phyloP scores from a whole-genome alignment of 2,113 vertebrate species.

The Nanger granti region DNA sequence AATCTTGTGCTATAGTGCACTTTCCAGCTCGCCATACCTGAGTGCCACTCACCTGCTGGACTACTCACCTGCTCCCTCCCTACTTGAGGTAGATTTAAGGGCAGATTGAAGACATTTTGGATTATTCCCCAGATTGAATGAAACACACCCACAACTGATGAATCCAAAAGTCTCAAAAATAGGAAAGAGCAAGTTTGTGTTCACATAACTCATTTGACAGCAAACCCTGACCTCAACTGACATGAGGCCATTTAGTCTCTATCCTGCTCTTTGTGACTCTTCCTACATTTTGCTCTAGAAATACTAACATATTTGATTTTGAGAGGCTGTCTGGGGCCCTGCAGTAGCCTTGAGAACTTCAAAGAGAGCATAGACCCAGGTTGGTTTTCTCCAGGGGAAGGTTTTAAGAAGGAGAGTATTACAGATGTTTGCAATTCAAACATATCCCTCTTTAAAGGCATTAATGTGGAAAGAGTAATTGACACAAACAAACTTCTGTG shows the following conservation, averaged over 20 bases:
- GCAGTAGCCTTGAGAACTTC: neutral
- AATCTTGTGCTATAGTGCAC: neutral
- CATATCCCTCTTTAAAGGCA: neutral
- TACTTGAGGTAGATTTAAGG: neutral
- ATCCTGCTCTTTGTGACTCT: neutral
- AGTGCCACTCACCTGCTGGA: neutral
- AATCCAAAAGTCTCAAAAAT: neutral
- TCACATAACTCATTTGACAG: neutral
- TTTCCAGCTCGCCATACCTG: neutral
- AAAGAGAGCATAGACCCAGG: neutral
- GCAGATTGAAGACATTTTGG: neutral
- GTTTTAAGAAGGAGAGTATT: neutral
- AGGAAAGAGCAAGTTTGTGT: neutral
- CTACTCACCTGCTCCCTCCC: neutral
- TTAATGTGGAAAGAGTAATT: neutral
- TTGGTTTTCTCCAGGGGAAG: neutral
- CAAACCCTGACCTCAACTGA: neutral
- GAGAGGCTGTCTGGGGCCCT: neutral
- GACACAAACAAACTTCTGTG: neutral
- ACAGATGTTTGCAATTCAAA: neutral
- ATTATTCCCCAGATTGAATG: neutral
- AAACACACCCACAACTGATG: neutral
- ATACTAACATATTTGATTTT: neutral
- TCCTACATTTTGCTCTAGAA: neutral
- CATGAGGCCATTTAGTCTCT: neutral